Evolutionary conservation across 2,113 vertebrate genomes (phyloP).

Genomic region (human): GRCh38 chr6:73668501-73669000

Average conservation of each 20-base stretch:
- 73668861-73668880: neutral
- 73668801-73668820: neutral
- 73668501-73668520: neutral
- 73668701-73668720: neutral
- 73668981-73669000: neutral
- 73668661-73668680: neutral
- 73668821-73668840: neutral
- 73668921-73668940: neutral
- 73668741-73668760: neutral
- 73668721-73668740: too few relatives aligned
- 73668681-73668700: neutral
- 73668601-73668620: neutral
- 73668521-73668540: neutral
- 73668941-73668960: neutral
- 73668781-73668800: neutral
- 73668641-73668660: too few relatives aligned
- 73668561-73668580: neutral
- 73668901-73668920: neutral
- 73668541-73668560: neutral
- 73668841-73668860: neutral
- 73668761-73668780: neutral
- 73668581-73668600: neutral
- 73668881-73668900: neutral
- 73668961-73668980: neutral
- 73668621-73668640: neutral